Evolutionary conservation across 2,797 vertebrate species (phyloP).

Genomic region (Cirrhinus mrigala): DNA sequence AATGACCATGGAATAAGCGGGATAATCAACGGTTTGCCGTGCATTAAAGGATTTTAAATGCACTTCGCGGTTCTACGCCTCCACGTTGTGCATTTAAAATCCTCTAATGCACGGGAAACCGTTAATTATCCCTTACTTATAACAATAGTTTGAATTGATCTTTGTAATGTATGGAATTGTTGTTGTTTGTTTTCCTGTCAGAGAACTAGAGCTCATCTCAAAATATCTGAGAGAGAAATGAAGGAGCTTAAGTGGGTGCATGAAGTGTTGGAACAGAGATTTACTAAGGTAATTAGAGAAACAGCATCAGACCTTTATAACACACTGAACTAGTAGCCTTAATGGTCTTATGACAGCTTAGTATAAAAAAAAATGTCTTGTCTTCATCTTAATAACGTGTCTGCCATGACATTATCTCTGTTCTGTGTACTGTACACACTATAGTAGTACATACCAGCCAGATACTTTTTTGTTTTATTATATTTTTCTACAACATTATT

Average conservation of each 20-base stretch:
- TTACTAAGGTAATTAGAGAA: slow-evolving; percentile 78
- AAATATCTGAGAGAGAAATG: slow-evolving; percentile 79
- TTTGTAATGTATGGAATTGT: neutral
- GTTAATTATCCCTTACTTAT: neutral
- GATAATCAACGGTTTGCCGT: too few relatives aligned
- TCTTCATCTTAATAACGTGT: neutral
- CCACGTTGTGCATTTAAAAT: too few relatives aligned
- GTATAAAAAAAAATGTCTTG: neutral
- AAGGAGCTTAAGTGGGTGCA: slow-evolving; percentile 85
- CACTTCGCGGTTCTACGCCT: too few relatives aligned
- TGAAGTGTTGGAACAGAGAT: slow-evolving; percentile 84
- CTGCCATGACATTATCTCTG: neutral
- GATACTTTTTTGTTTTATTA: neutral
- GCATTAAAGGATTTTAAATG: too few relatives aligned
- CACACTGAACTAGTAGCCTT: neutral
- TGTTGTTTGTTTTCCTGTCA: slow-evolving; percentile 61
- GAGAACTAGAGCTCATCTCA: slow-evolving; percentile 80
- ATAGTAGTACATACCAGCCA: neutral
- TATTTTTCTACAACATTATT: neutral
- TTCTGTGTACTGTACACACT: neutral
- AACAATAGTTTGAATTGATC: neutral
- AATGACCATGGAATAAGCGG: too few relatives aligned
- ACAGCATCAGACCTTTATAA: neutral
- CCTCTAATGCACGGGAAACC: too few relatives aligned
- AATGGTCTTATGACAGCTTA: neutral